phyloP scores from a whole-genome alignment of 2,888 invertebrate genomes.

The Lepidochrysops patricia region DNA sequence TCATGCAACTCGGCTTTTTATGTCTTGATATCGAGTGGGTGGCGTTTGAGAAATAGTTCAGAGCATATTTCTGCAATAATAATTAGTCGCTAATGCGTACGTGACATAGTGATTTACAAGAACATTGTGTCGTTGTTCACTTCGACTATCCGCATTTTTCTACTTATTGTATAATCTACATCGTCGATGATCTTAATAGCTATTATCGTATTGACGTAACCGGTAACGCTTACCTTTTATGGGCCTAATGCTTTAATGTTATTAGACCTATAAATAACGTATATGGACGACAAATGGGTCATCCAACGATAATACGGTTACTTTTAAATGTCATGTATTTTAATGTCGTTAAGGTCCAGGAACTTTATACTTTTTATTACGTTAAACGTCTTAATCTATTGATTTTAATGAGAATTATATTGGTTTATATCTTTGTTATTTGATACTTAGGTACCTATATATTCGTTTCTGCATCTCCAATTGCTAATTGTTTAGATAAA shows the following conservation, averaged over 20 bases:
- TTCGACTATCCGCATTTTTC: constrained; percentile 22
- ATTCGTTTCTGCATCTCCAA: background rate
- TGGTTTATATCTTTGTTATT: no score
- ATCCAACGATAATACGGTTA: background rate
- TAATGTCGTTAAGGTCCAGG: background rate
- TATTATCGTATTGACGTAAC: constrained; percentile 3
- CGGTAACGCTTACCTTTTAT: background rate
- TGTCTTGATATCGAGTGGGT: background rate
- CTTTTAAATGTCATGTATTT: background rate
- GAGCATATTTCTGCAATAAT: constrained; percentile 21
- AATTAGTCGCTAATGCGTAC: constrained; percentile 16
- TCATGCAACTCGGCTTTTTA: constrained; percentile 26
- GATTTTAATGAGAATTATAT: no score
- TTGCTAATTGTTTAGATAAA: background rate
- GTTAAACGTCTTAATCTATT: no score
- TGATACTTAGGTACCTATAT: no score
- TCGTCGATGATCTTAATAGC: background rate
- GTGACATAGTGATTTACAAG: constrained; percentile 11
- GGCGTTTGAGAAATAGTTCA: constrained; percentile 12
- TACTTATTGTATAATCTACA: constrained; percentile 15
- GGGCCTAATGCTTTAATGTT: background rate
- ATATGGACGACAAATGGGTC: background rate
- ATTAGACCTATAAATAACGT: background rate
- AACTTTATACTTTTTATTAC: background rate
- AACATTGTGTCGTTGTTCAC: constrained; percentile 11